Evolutionary conservation across 92 coral and sea anemone species (phyloP).

Genomic region (Porites evermanni): DNA sequence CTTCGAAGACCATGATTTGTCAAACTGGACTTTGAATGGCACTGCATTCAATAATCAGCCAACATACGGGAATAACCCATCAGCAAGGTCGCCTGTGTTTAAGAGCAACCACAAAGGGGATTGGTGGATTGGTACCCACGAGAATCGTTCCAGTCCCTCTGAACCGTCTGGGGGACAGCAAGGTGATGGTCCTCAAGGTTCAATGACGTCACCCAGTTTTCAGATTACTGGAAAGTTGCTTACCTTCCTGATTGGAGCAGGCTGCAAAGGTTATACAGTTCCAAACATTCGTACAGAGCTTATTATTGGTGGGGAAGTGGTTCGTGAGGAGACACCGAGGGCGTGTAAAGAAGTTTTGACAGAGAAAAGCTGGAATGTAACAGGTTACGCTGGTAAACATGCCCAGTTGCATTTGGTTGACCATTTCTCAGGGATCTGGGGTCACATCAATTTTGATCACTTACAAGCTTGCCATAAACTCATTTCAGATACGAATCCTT

Average conservation of each 20-base stretch:
- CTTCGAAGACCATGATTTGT: not conserved
- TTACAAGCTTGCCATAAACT: not conserved
- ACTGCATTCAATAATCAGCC: not conserved
- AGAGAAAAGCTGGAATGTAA: constrained; percentile 36
- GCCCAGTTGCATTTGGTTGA: constrained; percentile 57
- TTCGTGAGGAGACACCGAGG: constrained; percentile 8
- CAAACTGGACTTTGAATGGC: not conserved
- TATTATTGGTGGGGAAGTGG: not conserved
- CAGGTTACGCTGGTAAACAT: constrained; percentile 15
- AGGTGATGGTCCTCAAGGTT: not conserved
- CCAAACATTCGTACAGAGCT: not conserved
- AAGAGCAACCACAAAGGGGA: not conserved
- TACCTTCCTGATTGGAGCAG: not conserved
- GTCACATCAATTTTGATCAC: constrained; percentile 66
- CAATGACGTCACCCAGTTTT: not conserved
- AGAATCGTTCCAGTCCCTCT: not conserved
- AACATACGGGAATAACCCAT: not conserved
- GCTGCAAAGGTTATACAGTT: not conserved
- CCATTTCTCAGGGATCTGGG: constrained; percentile 26
- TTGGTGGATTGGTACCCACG: not conserved
- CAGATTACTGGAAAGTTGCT: not conserved
- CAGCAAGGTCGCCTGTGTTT: fast-evolving
- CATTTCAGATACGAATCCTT: too few relatives aligned
- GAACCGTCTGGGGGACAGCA: not conserved
- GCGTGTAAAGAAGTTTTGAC: constrained; percentile 18